Percentiles rank a stretch among this genome's conserved stretches.
These are phyloP conservation scores for Drepana arcuata DNA, from an alignment of 1,140 invertebrate genomes.

Conservation along the genomic window DNA sequence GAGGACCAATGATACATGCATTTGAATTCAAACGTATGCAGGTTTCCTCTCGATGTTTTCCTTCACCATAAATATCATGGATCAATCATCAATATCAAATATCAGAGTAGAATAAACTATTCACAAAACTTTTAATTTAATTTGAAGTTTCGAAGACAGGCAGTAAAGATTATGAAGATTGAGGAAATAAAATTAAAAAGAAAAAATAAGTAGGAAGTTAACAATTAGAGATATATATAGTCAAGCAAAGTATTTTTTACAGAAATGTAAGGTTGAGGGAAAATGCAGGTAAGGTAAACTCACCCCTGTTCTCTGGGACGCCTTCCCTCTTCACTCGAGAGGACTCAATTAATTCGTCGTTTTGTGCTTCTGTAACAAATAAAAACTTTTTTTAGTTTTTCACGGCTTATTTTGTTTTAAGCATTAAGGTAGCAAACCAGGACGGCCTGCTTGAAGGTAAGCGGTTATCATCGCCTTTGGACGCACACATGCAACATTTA, in stretches of 20 bases:
- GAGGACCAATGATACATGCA: too few relatives aligned
- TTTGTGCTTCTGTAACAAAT: constrained; percentile 53
- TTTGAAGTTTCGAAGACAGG: constrained; percentile 9
- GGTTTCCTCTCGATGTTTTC: too few relatives aligned
- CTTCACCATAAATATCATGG: too few relatives aligned
- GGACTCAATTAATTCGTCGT: constrained; percentile 46
- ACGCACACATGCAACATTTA: too few relatives aligned
- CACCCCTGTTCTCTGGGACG: constrained; percentile 62
- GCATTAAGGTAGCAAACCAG: too few relatives aligned
- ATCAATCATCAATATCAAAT: too few relatives aligned
- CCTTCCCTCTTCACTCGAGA: constrained; percentile 59
- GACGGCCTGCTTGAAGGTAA: too few relatives aligned
- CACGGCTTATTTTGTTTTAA: too few relatives aligned
- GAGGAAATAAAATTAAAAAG: constrained; percentile 9
- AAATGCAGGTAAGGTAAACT: constrained; percentile 16
- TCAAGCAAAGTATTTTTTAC: constrained; percentile 27
- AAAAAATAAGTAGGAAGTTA: too few relatives aligned
- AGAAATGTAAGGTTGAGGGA: constrained; percentile 11
- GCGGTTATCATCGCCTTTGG: too few relatives aligned
- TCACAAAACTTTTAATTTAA: constrained; percentile 3
- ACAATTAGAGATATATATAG: constrained; percentile 11
- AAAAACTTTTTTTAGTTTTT: too few relatives aligned
- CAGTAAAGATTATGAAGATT: constrained; percentile 2
- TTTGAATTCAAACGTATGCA: too few relatives aligned
- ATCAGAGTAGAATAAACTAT: constrained; percentile 7